Base-by-base conservation (phyloP, 2,888 invertebrate genomes). In the Perdita meconis region DNA sequence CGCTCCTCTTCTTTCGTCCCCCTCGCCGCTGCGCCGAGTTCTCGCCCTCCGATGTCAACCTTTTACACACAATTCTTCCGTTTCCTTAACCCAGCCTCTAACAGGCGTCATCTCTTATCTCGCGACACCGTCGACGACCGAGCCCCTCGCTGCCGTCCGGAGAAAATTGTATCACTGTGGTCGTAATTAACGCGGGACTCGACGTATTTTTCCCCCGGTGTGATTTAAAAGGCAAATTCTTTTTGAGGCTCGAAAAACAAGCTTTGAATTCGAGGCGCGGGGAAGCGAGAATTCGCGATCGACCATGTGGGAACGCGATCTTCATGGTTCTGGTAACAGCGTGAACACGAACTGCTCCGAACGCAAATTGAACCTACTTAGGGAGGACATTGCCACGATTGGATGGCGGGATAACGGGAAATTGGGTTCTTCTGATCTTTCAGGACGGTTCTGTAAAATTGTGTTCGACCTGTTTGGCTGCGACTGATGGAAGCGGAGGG, bases 41-140 rank as follows among this genome's bases (percentile, higher is more conserved):
- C 30, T 44, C 51, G 34, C 19, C n/a, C 36, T 24, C 59, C 40
- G 30, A 22, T 56, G 59, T 55, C 64, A 57, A 71, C 71, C 59
- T 67, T 79, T 72, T 36, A 36, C 65, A 40, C 72, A 63, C 83
- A 75, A 75, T 81, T 72, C 61, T 77, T 84, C 65, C 76, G 65
- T 24, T 76, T 56, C 63, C 53, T 68, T 47, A 51, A 66, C 38
- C 55, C 50, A 63, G 19, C 47, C 24, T 19, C 22, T 57, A 30
- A n/a, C 57, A 67, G 1, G 36, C 38, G 50, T 65, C 59, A 51
- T 57, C 66, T 60, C 65, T 69, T 57, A 59, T 59, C 61, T 57
- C 42, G 51, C 5, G n/a, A 40, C 64, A 22, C 30, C 57, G 75
- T 74, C 57, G 34, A 60, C 26, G 66, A 47, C 72, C 60, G 44